A percentile compares a stretch with the other conserved stretches of the same genome.
Conservation (phyloP, 2,113 vertebrate genomes). For the Pelusios castaneus region DNA sequence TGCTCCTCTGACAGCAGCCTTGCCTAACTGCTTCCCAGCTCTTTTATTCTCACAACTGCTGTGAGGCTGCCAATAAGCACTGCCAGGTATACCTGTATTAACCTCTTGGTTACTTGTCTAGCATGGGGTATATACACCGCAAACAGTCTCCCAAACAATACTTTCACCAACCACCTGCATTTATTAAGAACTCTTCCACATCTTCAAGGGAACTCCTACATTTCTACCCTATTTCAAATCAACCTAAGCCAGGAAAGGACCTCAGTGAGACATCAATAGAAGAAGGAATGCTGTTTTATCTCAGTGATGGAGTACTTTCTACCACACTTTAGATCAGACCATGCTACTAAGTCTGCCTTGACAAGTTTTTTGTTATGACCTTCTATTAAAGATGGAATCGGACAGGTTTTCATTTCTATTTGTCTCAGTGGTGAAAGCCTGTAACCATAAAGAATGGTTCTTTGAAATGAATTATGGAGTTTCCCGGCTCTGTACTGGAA, state of each 20-base stretch:
- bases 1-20: background rate
- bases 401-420: constrained; percentile 29
- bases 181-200: background rate
- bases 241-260: background rate
- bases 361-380: constrained; percentile 48
- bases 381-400: constrained; percentile 51
- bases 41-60: background rate
- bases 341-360: background rate
- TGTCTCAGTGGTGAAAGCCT: constrained; percentile 13
- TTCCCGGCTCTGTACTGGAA: constrained; percentile 19
- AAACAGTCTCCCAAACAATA: background rate
- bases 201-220: background rate
- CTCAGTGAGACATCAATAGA: background rate
- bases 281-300: background rate
- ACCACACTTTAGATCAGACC: background rate
- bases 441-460: constrained; percentile 52
- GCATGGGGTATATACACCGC: background rate
- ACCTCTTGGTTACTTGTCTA: background rate
- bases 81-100: background rate
- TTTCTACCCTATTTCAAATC: background rate
- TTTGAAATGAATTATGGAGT: constrained; percentile 45
- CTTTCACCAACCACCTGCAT: background rate
- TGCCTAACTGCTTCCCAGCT: background rate
- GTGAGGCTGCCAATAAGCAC: background rate
- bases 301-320: background rate